Evolutionary conservation across 2,797 vertebrate species (phyloP), one percentile per base, ranked within the genome.

Genomic region (Coracias cyanogaster): DNA sequence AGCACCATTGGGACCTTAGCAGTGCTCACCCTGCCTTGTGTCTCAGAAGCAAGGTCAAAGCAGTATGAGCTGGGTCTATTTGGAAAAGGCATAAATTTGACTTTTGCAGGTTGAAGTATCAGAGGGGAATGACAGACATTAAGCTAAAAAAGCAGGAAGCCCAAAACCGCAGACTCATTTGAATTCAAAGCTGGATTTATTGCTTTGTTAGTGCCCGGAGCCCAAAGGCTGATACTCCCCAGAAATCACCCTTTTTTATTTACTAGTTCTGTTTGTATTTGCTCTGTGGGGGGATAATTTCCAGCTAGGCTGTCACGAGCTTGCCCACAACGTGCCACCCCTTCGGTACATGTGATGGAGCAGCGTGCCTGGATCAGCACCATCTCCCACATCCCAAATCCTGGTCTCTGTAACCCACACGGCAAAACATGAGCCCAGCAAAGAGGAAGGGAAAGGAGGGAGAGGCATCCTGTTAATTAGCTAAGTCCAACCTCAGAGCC

Each of bases 341-440:
- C 51, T 69, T 37, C 41, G 46, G 28, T 12, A 43, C 12, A 3
- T 15, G 62, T 0, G 4, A 52, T 13, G 10, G 54, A 80, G 22
- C 26, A 41, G 11, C 2, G 2, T 55, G 16, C 33, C 41, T 2
- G 2, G 49, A 81, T 9, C 57, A 49, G 52, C 0, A 0, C 41
- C 4, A 2, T 6, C 39, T 86, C n/a, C 80, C 0, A 0, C 1
- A 0, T 45, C 65, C 5, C 1, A 21, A 80, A 89, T 65, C 76
- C 49, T 14, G 4, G 17, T 9, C 24, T 70, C 66, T 66, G 45
- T 55, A 48, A 39, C 12, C 4, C 10, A 22, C 4, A 4, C 22
- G 24, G 37, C 35, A 91, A 65, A 51, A 17, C 26, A 12, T 3
- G 21, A 77, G 71, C 51, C 35, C 74, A 66, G 67, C 0, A 0